Percentiles rank a stretch among this genome's conserved stretches.
phyloP scores from a whole-genome alignment of 2,888 invertebrate species.

The Bombylius discolor region DNA sequence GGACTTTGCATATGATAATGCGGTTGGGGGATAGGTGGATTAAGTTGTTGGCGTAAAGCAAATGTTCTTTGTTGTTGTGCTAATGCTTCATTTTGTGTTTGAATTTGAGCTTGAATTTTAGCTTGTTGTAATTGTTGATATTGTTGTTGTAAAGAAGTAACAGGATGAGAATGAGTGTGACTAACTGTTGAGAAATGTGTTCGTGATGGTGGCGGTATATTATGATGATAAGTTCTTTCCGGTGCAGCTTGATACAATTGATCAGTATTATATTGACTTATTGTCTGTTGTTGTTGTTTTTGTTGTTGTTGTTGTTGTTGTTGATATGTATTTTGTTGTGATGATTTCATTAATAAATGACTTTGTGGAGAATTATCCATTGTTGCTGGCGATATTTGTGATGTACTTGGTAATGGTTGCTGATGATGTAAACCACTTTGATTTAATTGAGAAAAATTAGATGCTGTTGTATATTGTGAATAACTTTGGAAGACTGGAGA shows the following conservation, averaged over 20 bases:
- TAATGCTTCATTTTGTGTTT: conserved; percentile 49
- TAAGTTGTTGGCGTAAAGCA: conserved; percentile 46
- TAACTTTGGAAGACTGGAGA: conserved; percentile 32
- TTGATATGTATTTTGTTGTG: conserved; percentile 33
- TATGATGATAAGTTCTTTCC: conserved; percentile 44
- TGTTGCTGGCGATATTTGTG: conserved; percentile 23
- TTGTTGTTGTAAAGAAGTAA: conserved; percentile 39
- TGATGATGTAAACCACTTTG: conserved; percentile 9
- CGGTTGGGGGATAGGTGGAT: conserved; percentile 42
- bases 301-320: conserved; percentile 33
- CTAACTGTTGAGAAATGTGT: conserved; percentile 39
- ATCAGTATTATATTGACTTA: conserved; percentile 23
- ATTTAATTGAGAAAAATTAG: conserved; percentile 14
- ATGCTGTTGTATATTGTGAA: conserved; percentile 13
- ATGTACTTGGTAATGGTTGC: conserved; percentile 20
- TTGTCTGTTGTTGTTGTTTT: conserved; percentile 13
- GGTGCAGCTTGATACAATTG: conserved; percentile 36
- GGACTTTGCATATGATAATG: conserved; percentile 32
- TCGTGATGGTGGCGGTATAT: conserved; percentile 35
- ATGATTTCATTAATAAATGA: conserved; percentile 22
- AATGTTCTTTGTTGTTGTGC: conserved; percentile 52
- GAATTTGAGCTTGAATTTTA: conserved; percentile 49
- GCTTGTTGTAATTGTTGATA: conserved; percentile 52
- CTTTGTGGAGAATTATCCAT: conserved; percentile 28
- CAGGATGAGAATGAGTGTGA: conserved; percentile 21